Evolutionary conservation across 2,113 vertebrate species (phyloP).

Genomic region (Grallaria varia): DNA sequence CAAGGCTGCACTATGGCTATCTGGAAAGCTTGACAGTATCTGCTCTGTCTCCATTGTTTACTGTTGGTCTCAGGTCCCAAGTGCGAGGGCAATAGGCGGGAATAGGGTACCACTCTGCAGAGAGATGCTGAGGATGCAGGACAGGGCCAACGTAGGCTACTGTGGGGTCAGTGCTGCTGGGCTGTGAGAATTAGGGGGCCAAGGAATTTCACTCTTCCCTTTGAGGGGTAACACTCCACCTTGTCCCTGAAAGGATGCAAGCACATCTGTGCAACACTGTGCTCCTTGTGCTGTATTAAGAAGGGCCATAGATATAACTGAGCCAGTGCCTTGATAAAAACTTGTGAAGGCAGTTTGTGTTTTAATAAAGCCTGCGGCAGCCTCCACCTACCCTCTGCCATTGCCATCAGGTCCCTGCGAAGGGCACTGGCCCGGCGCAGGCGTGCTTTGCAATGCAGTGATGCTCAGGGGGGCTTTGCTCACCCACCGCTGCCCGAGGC

Average conservation of each 20-base stretch:
- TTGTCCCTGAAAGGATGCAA: neutral
- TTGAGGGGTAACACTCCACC: neutral
- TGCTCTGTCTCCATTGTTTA: neutral
- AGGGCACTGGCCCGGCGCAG: accelerated
- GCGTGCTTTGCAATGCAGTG: neutral
- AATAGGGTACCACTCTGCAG: accelerated
- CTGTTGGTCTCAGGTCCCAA: neutral
- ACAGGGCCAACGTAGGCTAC: neutral
- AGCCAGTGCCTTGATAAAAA: neutral
- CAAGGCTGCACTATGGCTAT: neutral
- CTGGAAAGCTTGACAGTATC: neutral
- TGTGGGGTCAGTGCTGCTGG: neutral
- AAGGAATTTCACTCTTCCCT: neutral
- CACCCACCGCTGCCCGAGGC: neutral
- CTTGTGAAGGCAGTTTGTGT: neutral
- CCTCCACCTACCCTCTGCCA: neutral
- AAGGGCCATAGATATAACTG: neutral
- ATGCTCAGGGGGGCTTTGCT: neutral
- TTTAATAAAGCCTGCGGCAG: neutral
- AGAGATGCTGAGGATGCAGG: neutral
- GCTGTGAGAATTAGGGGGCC: neutral
- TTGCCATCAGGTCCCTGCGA: neutral
- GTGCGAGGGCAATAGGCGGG: neutral
- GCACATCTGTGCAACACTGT: neutral
- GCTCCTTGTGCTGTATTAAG: neutral